Evolutionary conservation across 37 sponge, comb jelly and placozoan species (phyloP).

Genomic region (Aplysina aerophoba): DNA sequence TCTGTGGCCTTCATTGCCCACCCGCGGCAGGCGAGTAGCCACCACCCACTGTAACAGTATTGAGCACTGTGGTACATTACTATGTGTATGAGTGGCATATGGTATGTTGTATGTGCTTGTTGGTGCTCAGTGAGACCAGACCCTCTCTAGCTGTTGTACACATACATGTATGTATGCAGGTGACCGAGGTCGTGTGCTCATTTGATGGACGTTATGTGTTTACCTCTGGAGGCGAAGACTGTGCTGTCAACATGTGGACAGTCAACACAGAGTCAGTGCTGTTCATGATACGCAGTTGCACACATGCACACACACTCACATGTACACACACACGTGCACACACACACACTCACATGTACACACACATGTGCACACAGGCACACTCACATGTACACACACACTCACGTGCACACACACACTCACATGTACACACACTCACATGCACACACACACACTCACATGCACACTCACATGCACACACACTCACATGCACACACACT

Average conservation of each 20-base stretch:
- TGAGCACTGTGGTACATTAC: not conserved
- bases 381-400: too few species aligned
- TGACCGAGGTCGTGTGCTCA: slow-evolving; percentile 68
- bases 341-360: too few species aligned
- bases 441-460: too few species aligned
- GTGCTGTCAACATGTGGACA: slow-evolving; percentile 85
- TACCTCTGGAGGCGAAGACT: slow-evolving; percentile 88
- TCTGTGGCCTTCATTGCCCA: slow-evolving; percentile 85
- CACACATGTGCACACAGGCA: too few species aligned
- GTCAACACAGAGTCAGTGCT: slow-evolving; percentile 81
- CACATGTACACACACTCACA: too few species aligned
- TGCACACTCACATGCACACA: too few species aligned
- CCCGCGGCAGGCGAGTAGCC: slow-evolving; percentile 66
- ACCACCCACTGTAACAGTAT: not conserved
- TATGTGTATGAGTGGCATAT: not conserved
- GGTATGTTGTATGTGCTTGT: not conserved
- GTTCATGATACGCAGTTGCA: not conserved
- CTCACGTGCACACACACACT: not conserved
- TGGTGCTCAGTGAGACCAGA: not conserved
- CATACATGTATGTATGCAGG: slow-evolving; percentile 50
- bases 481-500: too few species aligned
- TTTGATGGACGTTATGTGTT: slow-evolving; percentile 86
- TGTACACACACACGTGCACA: too few species aligned
- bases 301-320: not conserved
- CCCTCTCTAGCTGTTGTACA: not conserved